Conservation (phyloP, 2,113 vertebrate genomes). For the Aegithalos caudatus region DNA sequence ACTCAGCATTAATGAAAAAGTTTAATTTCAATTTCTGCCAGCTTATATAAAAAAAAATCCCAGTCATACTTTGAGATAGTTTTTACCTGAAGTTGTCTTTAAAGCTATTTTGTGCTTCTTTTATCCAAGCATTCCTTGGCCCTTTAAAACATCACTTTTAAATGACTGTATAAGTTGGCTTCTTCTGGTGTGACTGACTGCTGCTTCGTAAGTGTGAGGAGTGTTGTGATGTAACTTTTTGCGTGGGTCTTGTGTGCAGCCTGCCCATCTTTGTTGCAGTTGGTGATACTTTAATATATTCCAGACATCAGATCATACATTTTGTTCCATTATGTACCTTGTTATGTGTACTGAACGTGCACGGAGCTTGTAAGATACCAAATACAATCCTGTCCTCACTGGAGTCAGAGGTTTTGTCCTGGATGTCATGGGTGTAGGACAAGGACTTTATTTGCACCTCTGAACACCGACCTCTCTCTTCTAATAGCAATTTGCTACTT, state of each 20-base stretch:
- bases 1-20: not conserved
- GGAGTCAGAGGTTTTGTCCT: not conserved
- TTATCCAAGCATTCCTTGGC: not conserved
- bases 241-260: not conserved
- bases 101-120: not conserved
- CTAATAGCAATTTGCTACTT: not conserved
- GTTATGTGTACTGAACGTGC: not conserved
- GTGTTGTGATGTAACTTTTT: not conserved
- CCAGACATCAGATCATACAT: not conserved
- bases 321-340: not conserved
- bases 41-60: not conserved
- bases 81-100: not conserved
- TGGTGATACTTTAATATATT: not conserved
- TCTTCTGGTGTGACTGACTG: not conserved
- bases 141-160: not conserved
- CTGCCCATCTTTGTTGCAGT: not conserved
- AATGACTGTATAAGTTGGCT: not conserved
- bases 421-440: not conserved
- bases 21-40: not conserved
- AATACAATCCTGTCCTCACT: not conserved
- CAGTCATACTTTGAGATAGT: not conserved
- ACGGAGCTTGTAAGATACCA: rapidly evolving
- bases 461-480: not conserved
- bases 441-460: not conserved
- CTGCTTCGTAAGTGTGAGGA: not conserved